Conservation (phyloP, 2,113 vertebrate genomes). For the Regulus satrapa region DNA sequence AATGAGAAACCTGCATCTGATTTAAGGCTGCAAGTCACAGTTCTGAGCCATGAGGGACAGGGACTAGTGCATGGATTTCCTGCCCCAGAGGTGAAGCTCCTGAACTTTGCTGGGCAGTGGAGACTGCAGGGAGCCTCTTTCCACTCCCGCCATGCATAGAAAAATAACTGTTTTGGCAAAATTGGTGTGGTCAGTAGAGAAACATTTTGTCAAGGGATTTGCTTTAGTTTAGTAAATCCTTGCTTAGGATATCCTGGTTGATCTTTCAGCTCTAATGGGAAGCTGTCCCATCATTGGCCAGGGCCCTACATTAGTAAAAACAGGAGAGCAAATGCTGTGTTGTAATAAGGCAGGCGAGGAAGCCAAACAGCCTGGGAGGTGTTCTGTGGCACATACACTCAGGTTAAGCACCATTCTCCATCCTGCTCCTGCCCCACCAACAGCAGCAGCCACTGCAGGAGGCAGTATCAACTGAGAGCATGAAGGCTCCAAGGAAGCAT, state of each 20-base stretch:
- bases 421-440: background rate
- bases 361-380: background rate
- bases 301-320: background rate
- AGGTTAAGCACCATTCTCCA: accelerated
- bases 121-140: background rate
- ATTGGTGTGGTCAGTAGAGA: background rate
- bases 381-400: background rate
- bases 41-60: background rate
- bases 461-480: background rate
- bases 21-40: background rate
- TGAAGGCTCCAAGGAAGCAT: background rate
- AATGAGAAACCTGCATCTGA: background rate
- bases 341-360: background rate
- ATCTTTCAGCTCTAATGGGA: background rate
- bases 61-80: background rate
- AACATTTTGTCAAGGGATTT: background rate
- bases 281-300: accelerated
- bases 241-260: background rate
- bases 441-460: background rate
- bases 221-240: background rate
- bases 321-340: background rate
- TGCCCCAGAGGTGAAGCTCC: background rate
- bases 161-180: background rate
- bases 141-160: accelerated
- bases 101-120: background rate